Evolutionary conservation across 2,888 invertebrate genomes (phyloP).

Genomic region (Sesia bembeciformis): DNA sequence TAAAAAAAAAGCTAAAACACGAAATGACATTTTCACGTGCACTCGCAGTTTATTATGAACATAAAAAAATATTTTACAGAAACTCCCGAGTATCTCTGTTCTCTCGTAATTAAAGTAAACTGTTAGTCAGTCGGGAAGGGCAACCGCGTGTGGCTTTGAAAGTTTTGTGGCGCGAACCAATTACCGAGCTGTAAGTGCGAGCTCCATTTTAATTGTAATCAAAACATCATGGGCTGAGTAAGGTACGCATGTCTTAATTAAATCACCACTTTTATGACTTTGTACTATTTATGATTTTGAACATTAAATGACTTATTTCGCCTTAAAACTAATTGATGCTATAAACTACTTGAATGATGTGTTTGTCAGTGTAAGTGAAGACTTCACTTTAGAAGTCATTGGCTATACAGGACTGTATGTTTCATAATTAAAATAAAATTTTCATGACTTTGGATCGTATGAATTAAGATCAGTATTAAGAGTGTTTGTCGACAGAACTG

Average conservation of each 20-base stretch:
- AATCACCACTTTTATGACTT: background rate
- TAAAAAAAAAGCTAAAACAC: too few species aligned
- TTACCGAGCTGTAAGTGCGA: slow-evolving; percentile 16
- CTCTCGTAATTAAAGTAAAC: slow-evolving; percentile 1
- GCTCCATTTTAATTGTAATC: slow-evolving; percentile 31
- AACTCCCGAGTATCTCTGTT: background rate
- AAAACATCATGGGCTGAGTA: slow-evolving; percentile 17
- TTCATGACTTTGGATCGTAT: too few species aligned
- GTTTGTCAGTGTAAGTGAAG: too few species aligned
- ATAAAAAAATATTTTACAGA: too few species aligned
- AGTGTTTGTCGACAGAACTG: too few species aligned
- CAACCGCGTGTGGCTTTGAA: slow-evolving; percentile 8
- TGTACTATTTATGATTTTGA: background rate
- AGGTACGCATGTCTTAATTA: background rate
- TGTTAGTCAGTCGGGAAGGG: background rate
- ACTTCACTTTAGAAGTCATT: too few species aligned
- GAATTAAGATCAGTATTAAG: too few species aligned
- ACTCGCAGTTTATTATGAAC: too few species aligned
- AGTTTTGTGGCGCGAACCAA: slow-evolving; percentile 17
- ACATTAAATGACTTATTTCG: background rate
- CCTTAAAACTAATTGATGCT: background rate
- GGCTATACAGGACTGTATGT: too few species aligned
- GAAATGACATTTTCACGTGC: too few species aligned
- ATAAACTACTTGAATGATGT: too few species aligned
- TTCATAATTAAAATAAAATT: too few species aligned